These are phyloP conservation scores for Barbus barbus DNA, from an alignment of 2,113 vertebrate species.

Conservation along the genomic window DNA sequence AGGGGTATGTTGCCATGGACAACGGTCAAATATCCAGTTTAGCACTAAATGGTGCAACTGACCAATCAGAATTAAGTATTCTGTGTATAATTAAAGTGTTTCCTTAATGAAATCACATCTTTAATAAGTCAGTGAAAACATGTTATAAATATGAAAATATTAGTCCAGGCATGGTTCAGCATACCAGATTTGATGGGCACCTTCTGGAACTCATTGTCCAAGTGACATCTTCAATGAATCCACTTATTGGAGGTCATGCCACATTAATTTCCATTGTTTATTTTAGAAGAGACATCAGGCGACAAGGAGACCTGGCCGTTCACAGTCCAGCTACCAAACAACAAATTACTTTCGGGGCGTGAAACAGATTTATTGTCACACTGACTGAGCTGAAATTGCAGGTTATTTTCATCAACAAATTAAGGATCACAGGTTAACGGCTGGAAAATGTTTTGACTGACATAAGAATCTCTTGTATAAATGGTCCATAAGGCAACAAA, in stretches of 20 bases:
- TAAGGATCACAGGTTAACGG: not conserved
- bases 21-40: not conserved
- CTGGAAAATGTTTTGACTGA: not conserved
- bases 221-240: not conserved
- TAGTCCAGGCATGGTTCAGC: not conserved
- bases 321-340: not conserved
- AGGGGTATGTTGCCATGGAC: not conserved
- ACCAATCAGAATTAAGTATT: not conserved
- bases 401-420: not conserved
- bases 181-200: not conserved
- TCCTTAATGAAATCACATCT: not conserved
- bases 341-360: not conserved
- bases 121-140: not conserved
- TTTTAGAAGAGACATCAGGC: not conserved
- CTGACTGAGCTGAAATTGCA: conserved; percentile 15
- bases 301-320: not conserved
- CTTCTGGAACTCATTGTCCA: not conserved
- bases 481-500: not conserved
- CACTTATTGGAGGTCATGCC: not conserved
- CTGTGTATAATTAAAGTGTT: not conserved
- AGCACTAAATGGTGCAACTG: too few species aligned
- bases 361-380: not conserved
- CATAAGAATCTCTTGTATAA: not conserved
- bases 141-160: not conserved
- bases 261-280: not conserved